Base-by-base conservation (phyloP, 2,797 vertebrate species). In the Pelobates cultripes region DNA sequence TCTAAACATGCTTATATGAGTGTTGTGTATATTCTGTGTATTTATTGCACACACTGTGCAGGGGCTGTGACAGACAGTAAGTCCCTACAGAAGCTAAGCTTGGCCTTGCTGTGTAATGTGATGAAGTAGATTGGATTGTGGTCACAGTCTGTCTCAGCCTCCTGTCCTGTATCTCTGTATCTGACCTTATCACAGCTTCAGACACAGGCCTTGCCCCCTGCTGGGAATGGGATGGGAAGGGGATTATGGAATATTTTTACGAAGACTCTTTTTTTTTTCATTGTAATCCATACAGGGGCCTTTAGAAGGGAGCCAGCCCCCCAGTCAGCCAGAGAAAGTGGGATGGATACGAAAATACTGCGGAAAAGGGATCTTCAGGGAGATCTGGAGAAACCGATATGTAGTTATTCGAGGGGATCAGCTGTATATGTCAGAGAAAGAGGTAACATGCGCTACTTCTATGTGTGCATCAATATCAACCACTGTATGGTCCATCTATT, bases 321-420 rank as follows among this genome's bases (percentile, higher is more conserved):
- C 92, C 4, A 47, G 66, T 6, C 93, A 92, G 84, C 95, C 95
- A 0, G 97, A 99, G 77, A 98, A 98, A 90, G 93, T 95, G 45
- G 97, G 97, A 87, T 99, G 97, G 97, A 96, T 98, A 89, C 93
- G 97, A 67, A 98, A 97, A 92, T 98, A 96, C 85, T 98, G 96
- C 77, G 96, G 96, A 51, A 96, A 92, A 89, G 97, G 97, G 73
- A 96, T 99, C 88, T 99, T 99, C 92, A 92, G 97, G 84, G 97
- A 98, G 89, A 97, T 99, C 89, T 99, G 97, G 97, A 99, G 95
- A 91, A 97, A 96, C 91, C 95, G 97, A 84, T 98, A 95, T 3
- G 93, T 96, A 87, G 89, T 97, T 68, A 91, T 99, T 81, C 94
- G 92, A 86, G 96, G 95, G 81, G 95, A 98, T 80, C 97, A 98